Percentiles rank a stretch among this genome's conserved stretches.
Evolutionary conservation across 2,113 vertebrate genomes (phyloP).

Genomic region (Verasper variegatus): DNA sequence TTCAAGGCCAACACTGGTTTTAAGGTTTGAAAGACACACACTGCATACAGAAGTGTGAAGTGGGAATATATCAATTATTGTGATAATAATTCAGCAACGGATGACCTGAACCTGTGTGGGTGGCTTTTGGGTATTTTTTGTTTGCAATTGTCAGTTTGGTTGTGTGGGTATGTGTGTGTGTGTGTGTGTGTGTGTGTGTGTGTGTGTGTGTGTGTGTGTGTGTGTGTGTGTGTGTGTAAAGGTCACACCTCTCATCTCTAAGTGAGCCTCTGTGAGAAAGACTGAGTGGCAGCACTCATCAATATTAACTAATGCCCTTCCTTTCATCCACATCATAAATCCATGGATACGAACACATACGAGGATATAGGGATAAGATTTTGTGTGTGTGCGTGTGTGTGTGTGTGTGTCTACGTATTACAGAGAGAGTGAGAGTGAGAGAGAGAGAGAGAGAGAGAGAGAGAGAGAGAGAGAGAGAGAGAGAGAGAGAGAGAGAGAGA

Average conservation of each 20-base stretch:
- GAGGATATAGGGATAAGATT: neutral
- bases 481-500: neutral
- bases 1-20: constrained; percentile 25
- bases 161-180: constrained; percentile 23
- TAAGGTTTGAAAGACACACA: no score
- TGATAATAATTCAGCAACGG: no score
- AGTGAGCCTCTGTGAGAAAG: constrained; percentile 69
- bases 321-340: constrained; percentile 78
- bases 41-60: no score
- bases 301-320: constrained; percentile 81
- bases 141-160: constrained; percentile 10
- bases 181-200: constrained; percentile 21
- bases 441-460: neutral
- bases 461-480: neutral
- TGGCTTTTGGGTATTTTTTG: neutral
- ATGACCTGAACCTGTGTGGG: neutral
- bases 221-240: constrained; percentile 58
- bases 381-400: constrained; percentile 4
- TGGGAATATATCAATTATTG: no score
- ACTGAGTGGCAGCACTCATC: constrained; percentile 78
- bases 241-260: constrained; percentile 77
- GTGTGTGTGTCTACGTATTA: neutral
- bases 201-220: constrained; percentile 16
- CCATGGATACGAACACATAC: constrained; percentile 59
- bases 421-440: neutral